Evolutionary conservation across 1,140 invertebrate species (phyloP), one percentile per base, ranked within the genome.

Genomic region (Leptestheria dahalacensis): DNA sequence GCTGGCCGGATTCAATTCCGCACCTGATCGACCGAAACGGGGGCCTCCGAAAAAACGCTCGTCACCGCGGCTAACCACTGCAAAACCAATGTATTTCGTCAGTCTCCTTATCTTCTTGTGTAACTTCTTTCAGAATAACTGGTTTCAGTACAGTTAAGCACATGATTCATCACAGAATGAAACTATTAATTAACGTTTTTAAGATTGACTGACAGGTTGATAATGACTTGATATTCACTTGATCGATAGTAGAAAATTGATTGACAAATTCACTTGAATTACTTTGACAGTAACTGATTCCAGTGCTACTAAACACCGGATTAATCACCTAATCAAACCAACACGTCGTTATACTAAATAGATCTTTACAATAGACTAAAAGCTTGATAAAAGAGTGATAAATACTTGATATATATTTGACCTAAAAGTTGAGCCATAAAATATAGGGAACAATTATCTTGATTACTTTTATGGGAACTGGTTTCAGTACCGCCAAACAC

Each of bases 1-100:
- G 11, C 21, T 25, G 1, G 26, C 12, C 12, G 33, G 26, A 1
- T 10, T 0, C 9, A 55, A 9, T 2, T 33, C 28, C 15, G 25
- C 53, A n/a, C 53, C 53, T 11, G 53, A 55, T 12, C 53, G 53
- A 29, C 53, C 53, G 28, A 60, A 60, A 3, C 58, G 58, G 6
- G 58, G 58, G 6, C 58, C 58, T 48, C 58, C 58, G 23, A 60
- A 60, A 10, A 60, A 55, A n/a, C 53, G 26, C 33, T 55, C 58
- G 21, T 60, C 58, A 1, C 26, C 49, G 26, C 58, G 48, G 28
- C 51, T 60, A 28, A 33, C 58, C 46, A 59, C 57, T 59, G 41
- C n/a, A 49, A 25, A 49, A 26, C 20, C 33, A 47, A 47, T 20
- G n/a, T n/a, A n/a, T n/a, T n/a, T n/a, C n/a, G 47, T n/a, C n/a